Percentiles rank a stretch among this genome's conserved stretches.
Conservation (phyloP, 2,888 invertebrate genomes). For the Ypsolopha sequella region DNA sequence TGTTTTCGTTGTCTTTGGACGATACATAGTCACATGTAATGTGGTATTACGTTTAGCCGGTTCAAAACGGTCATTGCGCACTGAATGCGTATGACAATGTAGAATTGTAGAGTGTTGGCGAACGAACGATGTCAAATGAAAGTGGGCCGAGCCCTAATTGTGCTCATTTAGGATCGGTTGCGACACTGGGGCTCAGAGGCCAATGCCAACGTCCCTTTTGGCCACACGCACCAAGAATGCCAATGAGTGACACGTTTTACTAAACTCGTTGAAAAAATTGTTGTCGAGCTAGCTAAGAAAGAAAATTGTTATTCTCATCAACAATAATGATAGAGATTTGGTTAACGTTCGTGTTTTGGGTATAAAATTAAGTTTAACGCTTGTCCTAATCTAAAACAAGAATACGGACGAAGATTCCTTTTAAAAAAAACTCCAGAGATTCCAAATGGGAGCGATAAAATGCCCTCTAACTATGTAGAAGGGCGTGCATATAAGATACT, state of each 20-base stretch:
- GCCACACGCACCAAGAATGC: not conserved
- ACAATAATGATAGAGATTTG: no score
- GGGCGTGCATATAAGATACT: no score
- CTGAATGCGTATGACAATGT: no score
- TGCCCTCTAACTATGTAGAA: conserved; percentile 29
- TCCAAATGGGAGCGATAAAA: not conserved
- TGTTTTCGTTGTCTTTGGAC: no score
- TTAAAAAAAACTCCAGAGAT: not conserved
- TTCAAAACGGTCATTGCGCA: no score
- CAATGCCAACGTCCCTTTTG: not conserved
- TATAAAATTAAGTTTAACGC: no score
- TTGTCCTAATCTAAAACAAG: not conserved
- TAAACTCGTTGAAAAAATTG: no score
- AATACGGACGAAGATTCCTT: not conserved
- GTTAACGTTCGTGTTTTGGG: no score
- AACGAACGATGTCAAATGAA: conserved; percentile 54
- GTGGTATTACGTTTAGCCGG: no score
- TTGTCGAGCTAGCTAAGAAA: not conserved
- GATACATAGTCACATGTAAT: no score
- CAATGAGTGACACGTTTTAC: not conserved
- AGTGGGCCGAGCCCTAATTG: conserved; percentile 48
- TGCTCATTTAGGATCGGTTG: conserved; percentile 45
- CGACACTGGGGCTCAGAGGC: conserved; percentile 22
- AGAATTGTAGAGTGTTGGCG: conserved; percentile 2
- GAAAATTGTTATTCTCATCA: not conserved